Base-by-base conservation (phyloP, 2,797 vertebrate genomes). In the Enteromius radiatus region DNA sequence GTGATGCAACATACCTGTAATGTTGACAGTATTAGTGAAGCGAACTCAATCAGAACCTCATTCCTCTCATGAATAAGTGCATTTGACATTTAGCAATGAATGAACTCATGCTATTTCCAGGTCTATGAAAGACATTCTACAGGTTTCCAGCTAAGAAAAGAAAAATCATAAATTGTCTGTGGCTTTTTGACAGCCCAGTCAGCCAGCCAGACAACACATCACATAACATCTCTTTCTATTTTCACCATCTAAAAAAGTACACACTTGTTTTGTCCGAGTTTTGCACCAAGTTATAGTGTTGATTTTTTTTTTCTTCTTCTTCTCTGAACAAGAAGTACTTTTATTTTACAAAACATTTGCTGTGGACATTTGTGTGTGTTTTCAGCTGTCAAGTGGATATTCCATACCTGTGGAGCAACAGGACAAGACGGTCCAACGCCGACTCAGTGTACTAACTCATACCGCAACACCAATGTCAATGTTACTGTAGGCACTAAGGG, bases 371-470 rank as follows among this genome's bases (percentile, higher is more conserved):
- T 36, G 65, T 75, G 68, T 86, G 71, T 85, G 41, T 88, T 88
- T 84, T 36, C 78, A 88, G 88, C 81, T 87, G 91, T 91, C 84
- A 92, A 96, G 84, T 99, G 97, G 98, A 83, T 93, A 36, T 98
- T 99, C 86, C 96, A 96, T 82, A 98, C 97, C 0, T 99, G 98
- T 36, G 98, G 98, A 67, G 98, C 97, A 65, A 96, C 92, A 0
- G 98, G 98, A 33, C 95, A 97, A 15, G 95, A 96, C 0, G 98
- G 98, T 52, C 98, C 98, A 14, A 97, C 96, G 3, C 97, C 97
- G 85, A 95, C 93, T 80, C 97, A 98, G 88, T 99, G 98, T 93
- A 95, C 94, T 43, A 95, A 96, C 45, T 95, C 95, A 89, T 99
- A 99, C 91, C 95, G 94, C 86, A 96, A 93, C 87, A 95, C 92